phyloP scores from a whole-genome alignment of 92 coral and sea anemone genomes.

The Heliopora coerulea region DNA sequence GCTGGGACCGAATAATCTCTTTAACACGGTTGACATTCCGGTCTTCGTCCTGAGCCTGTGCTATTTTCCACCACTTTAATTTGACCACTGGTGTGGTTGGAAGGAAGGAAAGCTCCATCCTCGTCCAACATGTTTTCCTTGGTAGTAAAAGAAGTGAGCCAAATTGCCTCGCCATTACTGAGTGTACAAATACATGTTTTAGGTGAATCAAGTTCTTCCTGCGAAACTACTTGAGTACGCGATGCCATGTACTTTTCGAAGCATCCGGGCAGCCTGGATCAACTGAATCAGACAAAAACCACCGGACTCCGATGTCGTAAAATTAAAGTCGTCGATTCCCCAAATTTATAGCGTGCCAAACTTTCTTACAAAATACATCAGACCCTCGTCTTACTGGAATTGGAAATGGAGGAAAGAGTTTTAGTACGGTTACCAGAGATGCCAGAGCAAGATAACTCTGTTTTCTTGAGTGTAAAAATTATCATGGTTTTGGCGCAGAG shows the following conservation, averaged over 20 bases:
- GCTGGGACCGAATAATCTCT: neutral
- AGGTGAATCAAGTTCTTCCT: slow-evolving; percentile 38
- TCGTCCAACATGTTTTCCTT: slow-evolving; percentile 24
- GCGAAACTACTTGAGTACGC: slow-evolving; percentile 29
- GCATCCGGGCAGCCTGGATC: slow-evolving; percentile 39
- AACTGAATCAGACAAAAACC: too few species aligned
- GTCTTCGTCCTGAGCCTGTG: slow-evolving; percentile 16
- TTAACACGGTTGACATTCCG: slow-evolving; percentile 1
- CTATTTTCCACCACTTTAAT: slow-evolving; percentile 4
- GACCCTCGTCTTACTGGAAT: too few species aligned
- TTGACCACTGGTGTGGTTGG: neutral
- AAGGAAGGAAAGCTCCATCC: neutral
- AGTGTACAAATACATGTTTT: slow-evolving; percentile 4
- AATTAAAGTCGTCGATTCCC: too few species aligned
- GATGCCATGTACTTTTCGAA: slow-evolving; percentile 47
- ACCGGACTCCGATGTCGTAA: too few species aligned
- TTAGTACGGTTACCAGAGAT: too few species aligned
- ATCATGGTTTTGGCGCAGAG: too few species aligned
- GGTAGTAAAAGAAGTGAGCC: slow-evolving; percentile 46
- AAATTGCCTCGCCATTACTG: slow-evolving; percentile 38
- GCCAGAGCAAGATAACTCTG: too few species aligned
- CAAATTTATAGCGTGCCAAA: too few species aligned
- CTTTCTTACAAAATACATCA: too few species aligned
- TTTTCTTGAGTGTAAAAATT: too few species aligned
- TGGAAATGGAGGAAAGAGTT: too few species aligned